A percentile compares a stretch with the other conserved stretches of the same genome.
phyloP scores from a whole-genome alignment of 2,113 vertebrate species.

The Siniperca chuatsi region DNA sequence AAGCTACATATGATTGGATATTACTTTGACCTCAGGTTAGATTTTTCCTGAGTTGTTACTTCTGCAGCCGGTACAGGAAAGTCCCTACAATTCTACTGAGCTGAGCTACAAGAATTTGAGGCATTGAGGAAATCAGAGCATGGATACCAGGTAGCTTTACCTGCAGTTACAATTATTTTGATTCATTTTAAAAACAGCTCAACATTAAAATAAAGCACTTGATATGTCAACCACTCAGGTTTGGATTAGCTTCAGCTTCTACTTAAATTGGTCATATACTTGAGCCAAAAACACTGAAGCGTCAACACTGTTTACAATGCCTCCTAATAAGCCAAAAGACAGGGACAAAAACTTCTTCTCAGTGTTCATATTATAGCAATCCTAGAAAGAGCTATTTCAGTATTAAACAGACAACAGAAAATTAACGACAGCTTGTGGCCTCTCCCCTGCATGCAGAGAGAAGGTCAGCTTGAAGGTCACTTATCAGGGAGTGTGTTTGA shows the following conservation, averaged over 20 bases:
- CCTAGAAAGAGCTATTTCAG: slow-evolving; percentile 49
- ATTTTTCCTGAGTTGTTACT: slow-evolving; percentile 42
- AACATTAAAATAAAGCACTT: slow-evolving; percentile 63
- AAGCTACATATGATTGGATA: slow-evolving; percentile 68
- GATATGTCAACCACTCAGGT: slow-evolving; percentile 65
- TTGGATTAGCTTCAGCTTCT: slow-evolving; percentile 66
- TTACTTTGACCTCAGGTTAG: slow-evolving; percentile 50
- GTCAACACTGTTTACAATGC: slow-evolving; percentile 79
- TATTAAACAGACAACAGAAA: slow-evolving; percentile 54
- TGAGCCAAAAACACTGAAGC: slow-evolving; percentile 76
- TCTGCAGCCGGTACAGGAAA: slow-evolving; percentile 29
- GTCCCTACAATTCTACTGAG: slow-evolving; percentile 49
- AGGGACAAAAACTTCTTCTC: slow-evolving; percentile 36
- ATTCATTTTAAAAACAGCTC: slow-evolving; percentile 53
- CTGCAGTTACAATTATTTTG: slow-evolving; percentile 56
- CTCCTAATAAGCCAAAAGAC: slow-evolving; percentile 45
- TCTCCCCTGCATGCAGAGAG: slow-evolving; percentile 31
- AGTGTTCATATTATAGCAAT: slow-evolving; percentile 50
- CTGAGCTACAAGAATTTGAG: slow-evolving; percentile 52
- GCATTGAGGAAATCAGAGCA: slow-evolving; percentile 60
- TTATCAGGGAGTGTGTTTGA: slow-evolving; percentile 48
- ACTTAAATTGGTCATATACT: slow-evolving; percentile 60
- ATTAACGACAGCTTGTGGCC: slow-evolving; percentile 35
- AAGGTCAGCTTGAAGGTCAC: slow-evolving; percentile 72
- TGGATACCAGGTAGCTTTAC: slow-evolving; percentile 58